Base-by-base conservation (phyloP, 2,113 vertebrate genomes). In the Xiphophorus maculatus region DNA sequence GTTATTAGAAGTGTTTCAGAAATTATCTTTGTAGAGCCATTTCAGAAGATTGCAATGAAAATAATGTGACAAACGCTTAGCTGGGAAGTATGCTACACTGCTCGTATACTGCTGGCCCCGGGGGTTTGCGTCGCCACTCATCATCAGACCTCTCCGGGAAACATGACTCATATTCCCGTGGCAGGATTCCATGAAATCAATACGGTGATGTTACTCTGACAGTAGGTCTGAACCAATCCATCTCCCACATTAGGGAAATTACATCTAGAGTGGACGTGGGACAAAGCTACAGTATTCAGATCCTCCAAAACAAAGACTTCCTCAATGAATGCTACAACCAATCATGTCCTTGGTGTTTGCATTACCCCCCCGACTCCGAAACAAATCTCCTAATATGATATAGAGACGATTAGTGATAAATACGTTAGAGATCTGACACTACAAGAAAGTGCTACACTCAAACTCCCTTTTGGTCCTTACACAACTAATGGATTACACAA, bases 191-290 rank as follows among this genome's bases (percentile, higher is more conserved):
- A 28, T 76, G 77, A 72, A 90, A 88, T 92, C 83, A 48, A 89
- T 85, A 80, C 69, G 71, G 87, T 93, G 90, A 94, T 87, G 87
- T 93, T 92, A 92, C 54, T 61, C 40, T 10, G 63, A 79, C 73
- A 80, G 86, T 63, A 75, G 73, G 74, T 85, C 73, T 76, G 86
- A 69, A 79, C 69, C 44, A 76, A 85, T 87, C 70, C 68, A 54
- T 73, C 35, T 68, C 76, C 54, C 60, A 29, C 84, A 71, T 79
- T 51, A 74, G 76, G 73, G 83, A 69, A 86, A 76, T 32, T n/a
- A 63, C 22, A 1, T 67, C 17, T n/a, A 25, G 30, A 74, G 67
- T 76, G 63, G 28, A 17, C 51, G 78, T 71, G 70, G 84, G 54
- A 72, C 48, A 83, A 85, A 79, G 75, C 62, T 40, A 37, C 35